Evolutionary conservation across 2,888 invertebrate genomes (phyloP).

Genomic region (Eretmocerus hayati): DNA sequence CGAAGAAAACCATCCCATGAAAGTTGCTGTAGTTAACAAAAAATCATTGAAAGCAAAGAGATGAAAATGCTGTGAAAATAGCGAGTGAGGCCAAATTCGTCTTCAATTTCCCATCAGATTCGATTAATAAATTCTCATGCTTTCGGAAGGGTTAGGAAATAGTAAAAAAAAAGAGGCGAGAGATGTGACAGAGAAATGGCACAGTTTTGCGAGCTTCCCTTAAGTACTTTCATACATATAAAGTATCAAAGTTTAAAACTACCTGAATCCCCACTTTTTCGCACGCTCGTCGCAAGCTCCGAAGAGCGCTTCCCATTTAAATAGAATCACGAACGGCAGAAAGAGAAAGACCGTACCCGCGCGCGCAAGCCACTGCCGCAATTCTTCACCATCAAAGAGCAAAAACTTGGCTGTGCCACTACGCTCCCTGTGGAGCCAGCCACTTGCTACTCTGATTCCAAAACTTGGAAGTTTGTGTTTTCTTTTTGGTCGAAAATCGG

Average conservation of each 20-base stretch:
- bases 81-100: background rate
- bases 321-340: constrained; percentile 16
- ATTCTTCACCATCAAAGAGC: constrained; percentile 12
- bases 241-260: constrained; percentile 13
- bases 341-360: too few species aligned
- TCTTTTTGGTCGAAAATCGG: too few species aligned
- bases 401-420: background rate
- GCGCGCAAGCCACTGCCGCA: too few species aligned
- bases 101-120: constrained; percentile 28
- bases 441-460: constrained; percentile 1
- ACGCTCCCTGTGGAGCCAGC: background rate
- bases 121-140: constrained; percentile 39
- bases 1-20: too few species aligned
- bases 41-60: too few species aligned
- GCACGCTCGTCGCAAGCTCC: background rate
- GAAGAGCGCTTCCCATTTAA: constrained; percentile 9
- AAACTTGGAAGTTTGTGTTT: constrained; percentile 1
- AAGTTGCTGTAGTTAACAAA: too few species aligned
- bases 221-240: constrained; percentile 18
- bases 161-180: too few species aligned
- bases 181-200: background rate
- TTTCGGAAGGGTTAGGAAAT: constrained; percentile 28
- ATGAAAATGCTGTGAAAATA: background rate
- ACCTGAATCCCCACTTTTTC: constrained; percentile 6
- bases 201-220: background rate